Conservation (phyloP, 2,888 invertebrate genomes). For the Himalopsyche kuldschensis region DNA sequence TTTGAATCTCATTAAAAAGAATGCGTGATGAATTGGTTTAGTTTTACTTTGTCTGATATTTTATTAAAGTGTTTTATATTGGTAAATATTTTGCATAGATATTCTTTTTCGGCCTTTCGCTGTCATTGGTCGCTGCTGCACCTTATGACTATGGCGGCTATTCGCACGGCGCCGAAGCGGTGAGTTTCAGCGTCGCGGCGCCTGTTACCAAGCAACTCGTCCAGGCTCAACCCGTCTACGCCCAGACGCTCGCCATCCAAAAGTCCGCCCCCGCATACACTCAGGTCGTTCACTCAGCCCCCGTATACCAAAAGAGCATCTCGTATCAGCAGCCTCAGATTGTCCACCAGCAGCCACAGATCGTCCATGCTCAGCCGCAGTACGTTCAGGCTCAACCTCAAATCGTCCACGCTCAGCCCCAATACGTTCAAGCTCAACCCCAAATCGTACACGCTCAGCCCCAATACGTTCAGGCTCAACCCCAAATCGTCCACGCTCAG, state of each 20-base stretch:
- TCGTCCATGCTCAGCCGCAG: conserved; percentile 5
- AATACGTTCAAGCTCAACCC: conserved; percentile 16
- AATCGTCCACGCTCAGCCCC: conserved; percentile 17
- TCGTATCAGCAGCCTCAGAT: conserved; percentile 24
- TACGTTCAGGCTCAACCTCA: conserved; percentile 20
- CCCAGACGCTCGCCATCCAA: conserved; percentile 21
- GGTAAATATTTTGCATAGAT: conserved; percentile 13
- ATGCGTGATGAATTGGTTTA: too few species aligned
- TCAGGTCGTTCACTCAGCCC: conserved; percentile 25
- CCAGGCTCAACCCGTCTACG: conserved; percentile 25
- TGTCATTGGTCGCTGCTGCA: conserved; percentile 22
- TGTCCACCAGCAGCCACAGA: conserved; percentile 23
- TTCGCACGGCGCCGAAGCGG: conserved; percentile 13
- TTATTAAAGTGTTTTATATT: neutral
- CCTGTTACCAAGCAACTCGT: conserved; percentile 10
- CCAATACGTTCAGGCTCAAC: conserved; percentile 20
- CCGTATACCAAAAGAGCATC: conserved; percentile 30
- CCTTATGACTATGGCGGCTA: conserved; percentile 13
- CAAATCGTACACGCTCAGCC: conserved; percentile 16
- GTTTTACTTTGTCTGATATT: neutral
- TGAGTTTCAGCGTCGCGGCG: conserved; percentile 30
- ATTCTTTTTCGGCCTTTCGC: conserved; percentile 23
- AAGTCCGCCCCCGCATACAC: conserved; percentile 30
- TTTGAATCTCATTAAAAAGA: too few species aligned
- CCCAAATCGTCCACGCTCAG: conserved; percentile 17